Evolutionary conservation across 1,140 invertebrate species (phyloP).

Genomic region (Drosophila micromelanica): DNA sequence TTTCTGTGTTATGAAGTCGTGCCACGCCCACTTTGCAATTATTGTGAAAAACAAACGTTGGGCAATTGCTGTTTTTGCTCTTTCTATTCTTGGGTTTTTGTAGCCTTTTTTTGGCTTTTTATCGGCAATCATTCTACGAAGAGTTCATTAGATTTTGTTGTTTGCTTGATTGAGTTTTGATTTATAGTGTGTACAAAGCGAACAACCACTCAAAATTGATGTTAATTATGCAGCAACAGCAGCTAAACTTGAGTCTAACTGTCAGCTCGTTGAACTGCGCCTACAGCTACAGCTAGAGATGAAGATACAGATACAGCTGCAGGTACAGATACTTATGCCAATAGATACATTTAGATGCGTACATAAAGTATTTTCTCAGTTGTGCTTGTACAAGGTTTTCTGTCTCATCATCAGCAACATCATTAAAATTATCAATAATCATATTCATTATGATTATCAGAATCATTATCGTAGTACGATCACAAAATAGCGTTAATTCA

Average conservation of each 20-base stretch:
- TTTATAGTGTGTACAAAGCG: slow-evolving; percentile 32
- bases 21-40: slow-evolving; percentile 22
- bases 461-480: slow-evolving; percentile 1
- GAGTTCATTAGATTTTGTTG: slow-evolving; percentile 65
- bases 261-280: slow-evolving; percentile 71
- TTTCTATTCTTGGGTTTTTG: background rate
- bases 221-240: slow-evolving; percentile 73
- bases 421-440: slow-evolving; percentile 1
- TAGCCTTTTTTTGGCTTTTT: slow-evolving; percentile 8
- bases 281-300: slow-evolving; percentile 46
- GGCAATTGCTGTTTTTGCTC: slow-evolving; percentile 5
- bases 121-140: slow-evolving; percentile 9
- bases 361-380: slow-evolving; percentile 4
- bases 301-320: background rate
- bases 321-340: slow-evolving; percentile 16
- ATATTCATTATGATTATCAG: slow-evolving; percentile 5
- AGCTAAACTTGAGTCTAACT: slow-evolving; percentile 53
- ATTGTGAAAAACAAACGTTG: slow-evolving; percentile 16
- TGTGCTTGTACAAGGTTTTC: slow-evolving; percentile 33
- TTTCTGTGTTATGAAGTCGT: background rate
- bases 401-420: slow-evolving; percentile 24
- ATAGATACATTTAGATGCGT: slow-evolving; percentile 26
- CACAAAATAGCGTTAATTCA: slow-evolving; percentile 3
- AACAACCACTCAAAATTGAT: slow-evolving; percentile 57
- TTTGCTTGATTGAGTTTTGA: slow-evolving; percentile 51